Evolutionary conservation across 2,888 invertebrate species (phyloP).

Genomic region (Trachelus troglodyta): DNA sequence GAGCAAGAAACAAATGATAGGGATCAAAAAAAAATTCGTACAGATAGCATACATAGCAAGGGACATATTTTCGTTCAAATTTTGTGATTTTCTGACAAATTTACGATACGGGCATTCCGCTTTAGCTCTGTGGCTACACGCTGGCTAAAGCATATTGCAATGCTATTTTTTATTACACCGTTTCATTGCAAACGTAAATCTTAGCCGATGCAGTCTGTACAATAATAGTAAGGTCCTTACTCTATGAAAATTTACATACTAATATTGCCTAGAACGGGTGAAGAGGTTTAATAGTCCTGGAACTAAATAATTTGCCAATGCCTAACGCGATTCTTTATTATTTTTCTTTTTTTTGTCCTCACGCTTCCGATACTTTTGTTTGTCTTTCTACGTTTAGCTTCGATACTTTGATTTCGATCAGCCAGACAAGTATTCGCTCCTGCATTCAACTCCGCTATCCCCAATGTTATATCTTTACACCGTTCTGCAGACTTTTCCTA

Average conservation of each 20-base stretch:
- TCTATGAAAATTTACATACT: slow-evolving; percentile 17
- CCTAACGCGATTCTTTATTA: not conserved
- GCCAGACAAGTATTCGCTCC: no score
- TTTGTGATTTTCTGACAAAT: no score
- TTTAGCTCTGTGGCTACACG: no score
- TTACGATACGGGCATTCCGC: no score
- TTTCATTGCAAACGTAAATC: no score
- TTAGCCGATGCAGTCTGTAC: no score
- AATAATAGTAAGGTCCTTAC: not conserved
- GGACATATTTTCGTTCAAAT: no score
- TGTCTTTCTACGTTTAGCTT: slow-evolving; percentile 1
- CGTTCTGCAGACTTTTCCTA: slow-evolving; percentile 28
- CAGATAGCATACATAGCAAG: no score
- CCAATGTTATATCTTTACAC: slow-evolving; percentile 39
- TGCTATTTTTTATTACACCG: no score
- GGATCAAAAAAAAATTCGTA: no score
- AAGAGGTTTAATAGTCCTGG: slow-evolving; percentile 6
- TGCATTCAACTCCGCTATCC: slow-evolving; percentile 12
- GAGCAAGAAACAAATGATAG: no score
- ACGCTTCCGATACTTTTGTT: not conserved
- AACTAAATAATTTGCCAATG: slow-evolving; percentile 28
- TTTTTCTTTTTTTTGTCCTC: not conserved
- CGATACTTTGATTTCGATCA: not conserved
- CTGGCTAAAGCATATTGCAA: no score
- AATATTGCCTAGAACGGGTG: slow-evolving; percentile 28